phyloP scores from a whole-genome alignment of 1,140 invertebrate species.

The Apis dorsata region DNA sequence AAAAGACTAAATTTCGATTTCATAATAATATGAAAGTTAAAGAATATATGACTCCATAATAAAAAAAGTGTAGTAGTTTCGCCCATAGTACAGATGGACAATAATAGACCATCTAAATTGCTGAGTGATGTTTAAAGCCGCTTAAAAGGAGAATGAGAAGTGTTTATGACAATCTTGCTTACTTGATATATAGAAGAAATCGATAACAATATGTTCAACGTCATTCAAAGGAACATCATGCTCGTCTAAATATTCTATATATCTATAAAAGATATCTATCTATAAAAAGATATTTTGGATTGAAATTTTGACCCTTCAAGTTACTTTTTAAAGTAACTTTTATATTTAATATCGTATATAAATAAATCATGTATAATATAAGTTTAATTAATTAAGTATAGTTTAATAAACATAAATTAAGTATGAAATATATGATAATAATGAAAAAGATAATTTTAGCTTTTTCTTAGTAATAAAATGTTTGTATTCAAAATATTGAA shows the following conservation, averaged over 20 bases:
- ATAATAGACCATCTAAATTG: constrained; percentile 16
- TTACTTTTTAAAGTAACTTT: not conserved
- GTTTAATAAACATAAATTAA: not conserved
- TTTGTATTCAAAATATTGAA: too few species aligned
- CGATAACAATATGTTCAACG: constrained; percentile 17
- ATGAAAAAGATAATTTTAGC: too few species aligned
- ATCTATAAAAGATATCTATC: not conserved
- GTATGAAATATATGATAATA: too few species aligned
- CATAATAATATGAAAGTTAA: not conserved
- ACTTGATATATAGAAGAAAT: constrained; percentile 8
- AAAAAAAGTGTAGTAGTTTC: not conserved
- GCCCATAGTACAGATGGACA: not conserved
- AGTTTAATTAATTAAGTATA: not conserved
- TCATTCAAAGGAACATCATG: not conserved
- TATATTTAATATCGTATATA: too few species aligned
- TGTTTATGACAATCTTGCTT: constrained; percentile 21
- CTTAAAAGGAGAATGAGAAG: constrained; percentile 22
- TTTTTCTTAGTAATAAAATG: too few species aligned
- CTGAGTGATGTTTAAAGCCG: constrained; percentile 34
- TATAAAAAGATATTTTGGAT: not conserved
- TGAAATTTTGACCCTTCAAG: not conserved
- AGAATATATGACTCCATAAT: not conserved
- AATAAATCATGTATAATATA: not conserved
- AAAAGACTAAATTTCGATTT: not conserved
- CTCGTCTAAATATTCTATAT: not conserved